Base-by-base conservation (phyloP, 2,888 invertebrate species). In the Lochmaea crataegi region DNA sequence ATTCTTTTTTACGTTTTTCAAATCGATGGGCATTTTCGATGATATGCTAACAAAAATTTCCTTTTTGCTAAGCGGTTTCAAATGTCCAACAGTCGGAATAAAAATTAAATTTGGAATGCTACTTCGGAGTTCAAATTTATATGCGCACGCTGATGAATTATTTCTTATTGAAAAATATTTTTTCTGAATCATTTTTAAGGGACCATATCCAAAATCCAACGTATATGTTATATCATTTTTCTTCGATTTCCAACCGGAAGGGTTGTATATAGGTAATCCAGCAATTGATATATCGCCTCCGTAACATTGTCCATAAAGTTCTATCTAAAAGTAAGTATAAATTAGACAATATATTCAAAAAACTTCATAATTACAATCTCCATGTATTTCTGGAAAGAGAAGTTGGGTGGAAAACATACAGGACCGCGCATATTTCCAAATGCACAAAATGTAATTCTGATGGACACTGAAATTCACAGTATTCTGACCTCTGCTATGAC, bases 1-100 rank as follows among this genome's bases (percentile, higher is more conserved):
- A 16, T 53, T 16, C 51, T 14, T 57, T 68, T 32, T 71, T 75
- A 87, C 87, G 78, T 85, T 82, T 6, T 79, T 71, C 41, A 85
- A 77, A 60, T 65, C 74, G 11, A 83, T 83, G 1, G 89, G 87
- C 65, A 84, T 83, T n/a, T 83, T 82, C 9, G 89, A 82, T 66
- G 87, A 85, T 82, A 90, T 90, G 0, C 88, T 88, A 2, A 88
- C 88, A 9, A 88, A 84, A 26, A 91, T 82, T 72, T 89, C 88
- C 79, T 91, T 91, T 57, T 81, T 82, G 57, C 84, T 83, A 9
- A 82, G 82, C 4, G 85, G 84, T 73, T 83, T 85, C 51, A 89
- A 80, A 81, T 89, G 89, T 6, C 89, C 89, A 10, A 86, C 80
- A 11, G 83, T 79, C 7, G 91, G 91, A 12, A 86, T 85, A 80